Base-by-base conservation (phyloP, 2,888 invertebrate species). In the Itoplectis maculator region DNA sequence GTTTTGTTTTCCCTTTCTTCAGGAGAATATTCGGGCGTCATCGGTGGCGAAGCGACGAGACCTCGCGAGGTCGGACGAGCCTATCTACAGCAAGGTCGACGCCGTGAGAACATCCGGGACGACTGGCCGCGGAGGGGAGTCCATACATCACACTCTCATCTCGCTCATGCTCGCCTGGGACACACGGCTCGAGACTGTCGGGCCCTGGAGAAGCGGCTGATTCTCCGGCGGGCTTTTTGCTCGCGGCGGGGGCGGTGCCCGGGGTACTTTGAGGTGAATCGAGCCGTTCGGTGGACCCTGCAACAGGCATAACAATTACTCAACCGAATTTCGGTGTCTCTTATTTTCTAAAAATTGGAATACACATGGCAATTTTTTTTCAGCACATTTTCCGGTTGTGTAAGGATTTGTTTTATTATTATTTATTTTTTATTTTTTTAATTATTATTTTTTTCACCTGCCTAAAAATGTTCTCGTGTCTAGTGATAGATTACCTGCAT, bases 81-180 rank as follows among this genome's bases (percentile, higher is more conserved):
- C 83, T 78, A 69, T 82, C 85, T 87, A 90, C 72, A 89, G 87
- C 72, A 92, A 89, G 66, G 92, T 92, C 84, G 92, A 92, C 82
- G 92, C 91, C 83, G 92, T 92, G 54, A 91, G 87, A 84, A 92
- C 91, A 85, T 92, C 92, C 84, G 91, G 90, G 84, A 91, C 90
- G 86, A 90, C 90, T 81, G 91, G 90, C 81, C 91, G 90, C 88
- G 92, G 91, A 90, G 91, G 91, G 89, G 91, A 89, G 89, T 92
- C 91, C 88, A 89, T 90, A 88, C 90, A 96, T 97, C 97, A 97
- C 95, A 97, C 97, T 93, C 97, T 94, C 97, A 97, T 97, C 94
- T 97, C 97, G 93, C 96, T 97, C 93, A 97, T 97, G 83, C 97
- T 96, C 86, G 97, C 97, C 92, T 97, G 96, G 69, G 96, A 96